Conservation (phyloP, 2,113 vertebrate genomes). For the Uria aalge region DNA sequence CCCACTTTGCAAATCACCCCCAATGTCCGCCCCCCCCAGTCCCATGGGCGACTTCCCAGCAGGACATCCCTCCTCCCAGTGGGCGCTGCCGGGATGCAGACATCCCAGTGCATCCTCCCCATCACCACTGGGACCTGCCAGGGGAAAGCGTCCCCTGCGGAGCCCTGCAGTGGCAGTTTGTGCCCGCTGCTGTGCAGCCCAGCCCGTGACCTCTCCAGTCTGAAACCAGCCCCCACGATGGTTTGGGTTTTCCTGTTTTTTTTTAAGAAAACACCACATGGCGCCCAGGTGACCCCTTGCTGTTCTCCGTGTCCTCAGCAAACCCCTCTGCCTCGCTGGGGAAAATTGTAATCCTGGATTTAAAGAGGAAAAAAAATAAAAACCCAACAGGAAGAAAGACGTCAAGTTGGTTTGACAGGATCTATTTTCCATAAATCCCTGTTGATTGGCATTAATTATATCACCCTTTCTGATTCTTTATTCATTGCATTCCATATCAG, state of each 20-base stretch:
- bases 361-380: background rate
- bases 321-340: background rate
- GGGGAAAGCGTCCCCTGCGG: background rate
- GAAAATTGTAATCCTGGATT: background rate
- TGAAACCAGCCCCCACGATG: background rate
- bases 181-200: background rate
- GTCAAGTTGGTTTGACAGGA: conserved; percentile 30
- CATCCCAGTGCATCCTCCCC: background rate
- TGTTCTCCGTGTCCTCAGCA: background rate
- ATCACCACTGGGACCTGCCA: background rate
- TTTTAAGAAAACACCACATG: background rate
- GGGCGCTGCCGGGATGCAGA: background rate
- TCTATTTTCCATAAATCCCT: conserved; percentile 47
- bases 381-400: background rate
- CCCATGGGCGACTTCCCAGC: background rate
- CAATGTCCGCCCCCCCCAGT: no score
- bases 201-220: background rate
- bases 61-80: background rate
- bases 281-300: accelerated
- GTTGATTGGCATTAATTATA: conserved; percentile 58
- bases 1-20: background rate
- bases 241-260: background rate
- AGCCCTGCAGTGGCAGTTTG: background rate
- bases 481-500: conserved; percentile 5
- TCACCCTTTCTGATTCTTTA: conserved; percentile 34